Evolutionary conservation across 35 echinoderm and acorn worm species (phyloP).

Genomic region (Lytechinus pictus): DNA sequence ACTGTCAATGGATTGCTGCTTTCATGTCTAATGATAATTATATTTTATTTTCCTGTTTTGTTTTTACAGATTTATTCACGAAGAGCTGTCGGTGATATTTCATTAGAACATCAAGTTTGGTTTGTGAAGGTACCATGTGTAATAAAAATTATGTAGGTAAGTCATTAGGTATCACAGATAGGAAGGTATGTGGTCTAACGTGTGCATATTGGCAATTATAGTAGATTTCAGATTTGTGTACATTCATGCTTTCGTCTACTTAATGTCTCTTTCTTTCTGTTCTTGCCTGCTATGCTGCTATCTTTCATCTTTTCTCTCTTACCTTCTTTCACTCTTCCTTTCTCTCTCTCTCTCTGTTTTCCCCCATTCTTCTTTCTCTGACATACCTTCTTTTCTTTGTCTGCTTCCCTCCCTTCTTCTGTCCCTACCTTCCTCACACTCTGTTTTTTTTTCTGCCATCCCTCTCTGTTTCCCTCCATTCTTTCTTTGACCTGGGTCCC

Average conservation of each 20-base stretch:
- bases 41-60: background rate
- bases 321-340: too few species aligned
- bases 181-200: background rate
- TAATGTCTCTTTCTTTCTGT: background rate
- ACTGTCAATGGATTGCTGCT: too few species aligned
- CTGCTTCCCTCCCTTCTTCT: too few species aligned
- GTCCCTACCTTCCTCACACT: too few species aligned
- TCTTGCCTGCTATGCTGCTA: too few species aligned
- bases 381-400: too few species aligned
- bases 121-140: background rate
- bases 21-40: background rate
- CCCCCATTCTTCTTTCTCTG: too few species aligned
- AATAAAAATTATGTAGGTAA: background rate
- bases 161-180: background rate
- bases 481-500: too few species aligned
- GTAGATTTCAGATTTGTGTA: background rate
- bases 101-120: background rate
- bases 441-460: too few species aligned
- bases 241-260: background rate
- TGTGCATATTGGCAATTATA: background rate
- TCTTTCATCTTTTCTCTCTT: background rate
- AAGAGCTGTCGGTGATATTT: background rate
- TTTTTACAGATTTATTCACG: background rate
- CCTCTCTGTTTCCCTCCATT: too few species aligned
- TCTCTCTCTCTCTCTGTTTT: too few species aligned